Evolutionary conservation across 1,140 invertebrate species (phyloP), one percentile per base, ranked within the genome.

Genomic region (Hylaeus volcanicus): DNA sequence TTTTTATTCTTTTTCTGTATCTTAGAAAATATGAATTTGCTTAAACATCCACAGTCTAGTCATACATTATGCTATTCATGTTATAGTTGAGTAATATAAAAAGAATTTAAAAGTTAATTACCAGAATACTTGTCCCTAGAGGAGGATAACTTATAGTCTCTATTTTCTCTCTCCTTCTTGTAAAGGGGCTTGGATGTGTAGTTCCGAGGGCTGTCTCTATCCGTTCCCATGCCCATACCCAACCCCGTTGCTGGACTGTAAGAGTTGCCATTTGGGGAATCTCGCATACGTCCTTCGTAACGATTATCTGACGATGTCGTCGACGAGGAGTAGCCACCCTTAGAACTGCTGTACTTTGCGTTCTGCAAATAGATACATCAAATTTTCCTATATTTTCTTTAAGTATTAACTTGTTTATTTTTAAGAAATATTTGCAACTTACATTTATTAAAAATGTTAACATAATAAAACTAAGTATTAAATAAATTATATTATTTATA

Each of bases 81-180:
- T 53, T 58, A 70, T 70, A 48, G 9, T 63, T 65, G 2, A 60
- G 11, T 3, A 69, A 51, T 2, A 3, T 26, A 51, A 26, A 15
- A 55, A 14, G 53, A 41, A 76, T 11, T 12, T 15, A 9, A 71
- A 66, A 63, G 2, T 82, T 78, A 89, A 84, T 93, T 94, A 96
- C 95, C 95, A 92, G 95, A 95, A 96, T 96, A 96, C 95, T 97
- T 97, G 94, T 97, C 97, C 93, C 96, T 96, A 94, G 95, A 96
- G 94, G 95, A 93, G 92, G 93, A 93, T 93, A 93, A 95, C 94
- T 97, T 97, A 93, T 97, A 97, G 95, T 97, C 96, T 97, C 95
- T 96, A 95, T 95, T 96, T 95, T 97, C 97, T 96, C 97, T 97
- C 96, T 98, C 97, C 95, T 97, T 97, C 94, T 97, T 97, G 96